phyloP scores from a whole-genome alignment of 2,888 invertebrate species.

The Malachius bipustulatus region DNA sequence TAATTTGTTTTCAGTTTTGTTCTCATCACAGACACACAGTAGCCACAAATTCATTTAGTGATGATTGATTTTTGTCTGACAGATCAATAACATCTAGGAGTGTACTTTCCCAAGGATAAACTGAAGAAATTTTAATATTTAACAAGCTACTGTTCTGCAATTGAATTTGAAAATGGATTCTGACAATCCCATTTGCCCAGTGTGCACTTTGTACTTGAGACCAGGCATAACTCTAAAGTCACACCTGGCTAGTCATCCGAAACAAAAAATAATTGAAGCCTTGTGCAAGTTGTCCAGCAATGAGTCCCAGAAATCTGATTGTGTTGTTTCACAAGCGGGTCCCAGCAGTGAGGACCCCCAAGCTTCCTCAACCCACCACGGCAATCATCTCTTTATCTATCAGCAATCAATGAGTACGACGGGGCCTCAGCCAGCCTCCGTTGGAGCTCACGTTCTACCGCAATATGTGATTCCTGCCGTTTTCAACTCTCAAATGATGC shows the following conservation, averaged over 20 bases:
- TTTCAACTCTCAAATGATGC: slow-evolving; percentile 42
- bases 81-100: slow-evolving; percentile 29
- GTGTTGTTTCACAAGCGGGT: slow-evolving; percentile 29
- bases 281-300: slow-evolving; percentile 37
- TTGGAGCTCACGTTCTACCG: slow-evolving; percentile 39
- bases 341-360: slow-evolving; percentile 23
- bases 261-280: slow-evolving; percentile 78
- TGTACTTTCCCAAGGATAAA: slow-evolving; percentile 16
- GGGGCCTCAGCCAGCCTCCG: slow-evolving; percentile 27
- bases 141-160: slow-evolving; percentile 3
- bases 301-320: too few species aligned
- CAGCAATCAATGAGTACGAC: slow-evolving; percentile 44
- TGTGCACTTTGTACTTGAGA: slow-evolving; percentile 71
- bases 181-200: slow-evolving; percentile 53
- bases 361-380: slow-evolving; percentile 21
- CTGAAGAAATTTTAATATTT: neutral
- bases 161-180: slow-evolving; percentile 26
- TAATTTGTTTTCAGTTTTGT: too few species aligned
- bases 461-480: slow-evolving; percentile 42
- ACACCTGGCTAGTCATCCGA: slow-evolving; percentile 76
- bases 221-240: slow-evolving; percentile 71
- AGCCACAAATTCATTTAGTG: too few species aligned
- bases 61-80: slow-evolving; percentile 29
- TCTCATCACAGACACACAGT: too few species aligned
- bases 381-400: slow-evolving; percentile 41